These are phyloP conservation scores for Pluvianellus socialis DNA, from an alignment of 2,113 vertebrate genomes.

Conservation along the genomic window DNA sequence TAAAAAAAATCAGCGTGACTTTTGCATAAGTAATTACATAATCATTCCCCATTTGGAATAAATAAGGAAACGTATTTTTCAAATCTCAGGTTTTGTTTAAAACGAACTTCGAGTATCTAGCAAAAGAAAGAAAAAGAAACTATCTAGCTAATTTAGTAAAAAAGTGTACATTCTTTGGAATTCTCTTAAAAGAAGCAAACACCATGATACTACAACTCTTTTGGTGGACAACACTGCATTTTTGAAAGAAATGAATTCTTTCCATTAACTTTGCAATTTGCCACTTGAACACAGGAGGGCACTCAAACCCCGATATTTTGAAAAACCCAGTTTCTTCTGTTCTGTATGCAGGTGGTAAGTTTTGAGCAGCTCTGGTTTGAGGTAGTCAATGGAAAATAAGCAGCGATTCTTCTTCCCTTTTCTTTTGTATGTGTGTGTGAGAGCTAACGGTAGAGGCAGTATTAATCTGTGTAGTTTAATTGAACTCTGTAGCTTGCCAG, in stretches of 20 bases:
- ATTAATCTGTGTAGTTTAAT: neutral
- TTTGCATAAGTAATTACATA: neutral
- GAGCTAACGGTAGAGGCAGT: neutral
- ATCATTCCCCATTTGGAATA: neutral
- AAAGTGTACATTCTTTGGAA: neutral
- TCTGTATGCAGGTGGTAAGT: neutral
- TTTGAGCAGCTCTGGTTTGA: neutral
- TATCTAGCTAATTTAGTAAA: neutral
- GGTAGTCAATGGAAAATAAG: neutral
- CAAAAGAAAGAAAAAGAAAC: neutral
- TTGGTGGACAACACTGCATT: neutral
- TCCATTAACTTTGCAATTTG: neutral
- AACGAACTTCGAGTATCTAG: neutral
- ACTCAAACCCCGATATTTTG: neutral
- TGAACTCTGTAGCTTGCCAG: neutral
- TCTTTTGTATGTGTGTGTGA: no score
- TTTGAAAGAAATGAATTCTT: neutral
- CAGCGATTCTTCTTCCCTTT: neutral
- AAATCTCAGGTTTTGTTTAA: neutral
- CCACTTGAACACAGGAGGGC: constrained; percentile 57
- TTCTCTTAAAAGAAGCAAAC: neutral
- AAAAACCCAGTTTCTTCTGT: neutral
- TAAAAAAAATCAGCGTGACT: neutral
- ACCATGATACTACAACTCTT: accelerated
- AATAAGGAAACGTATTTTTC: neutral